Base-by-base conservation (phyloP, 2,113 vertebrate genomes). In the Penelope pileata region DNA sequence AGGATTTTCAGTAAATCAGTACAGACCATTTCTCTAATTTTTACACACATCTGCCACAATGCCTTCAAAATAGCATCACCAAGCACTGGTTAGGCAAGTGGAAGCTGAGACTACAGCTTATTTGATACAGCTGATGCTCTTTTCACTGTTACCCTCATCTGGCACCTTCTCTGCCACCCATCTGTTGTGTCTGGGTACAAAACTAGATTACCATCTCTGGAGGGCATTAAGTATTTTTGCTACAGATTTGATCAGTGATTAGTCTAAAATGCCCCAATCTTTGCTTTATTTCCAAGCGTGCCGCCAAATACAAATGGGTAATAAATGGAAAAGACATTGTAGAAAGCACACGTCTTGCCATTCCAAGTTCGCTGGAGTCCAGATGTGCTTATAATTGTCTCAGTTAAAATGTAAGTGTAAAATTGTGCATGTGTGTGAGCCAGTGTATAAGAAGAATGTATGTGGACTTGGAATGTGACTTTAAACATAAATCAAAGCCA, bases 131-230 rank as follows among this genome's bases (percentile, higher is more conserved):
- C 8, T 62, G n/a, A 68, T 94, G 77, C 5, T 81, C 40, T 72
- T 90, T 89, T 82, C 56, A 58, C 24, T 45, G 8, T 53, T 93
- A 43, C 30, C 42, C 48, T 96, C 89, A 91, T 89, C 81, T 81
- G 91, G 42, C 30, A 85, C 29, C 78, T 91, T 87, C 56, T 3
- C 1, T 45, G 7, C 89, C 42, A 73, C 42, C 48, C 84, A 79
- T 91, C 78, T 93, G 48, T 54, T 90, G 18, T 79, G 29, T 32
- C 63, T 87, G 66, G 53, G 48, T 72, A 70, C 81, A 56, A 96
- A 94, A 91, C 18, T 23, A 58, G 69, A 68, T 76, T 54, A 69
- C 16, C 54, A 7, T 60, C 36, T 82, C 63, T 24, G 4, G 36
- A 86, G 87, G 54, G 15, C 48, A 53, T 60, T 75, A 72, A 22